Evolutionary conservation across 2,888 invertebrate genomes (phyloP), one percentile per base, ranked within the genome.

Genomic region (Neoitamus cyanurus): DNA sequence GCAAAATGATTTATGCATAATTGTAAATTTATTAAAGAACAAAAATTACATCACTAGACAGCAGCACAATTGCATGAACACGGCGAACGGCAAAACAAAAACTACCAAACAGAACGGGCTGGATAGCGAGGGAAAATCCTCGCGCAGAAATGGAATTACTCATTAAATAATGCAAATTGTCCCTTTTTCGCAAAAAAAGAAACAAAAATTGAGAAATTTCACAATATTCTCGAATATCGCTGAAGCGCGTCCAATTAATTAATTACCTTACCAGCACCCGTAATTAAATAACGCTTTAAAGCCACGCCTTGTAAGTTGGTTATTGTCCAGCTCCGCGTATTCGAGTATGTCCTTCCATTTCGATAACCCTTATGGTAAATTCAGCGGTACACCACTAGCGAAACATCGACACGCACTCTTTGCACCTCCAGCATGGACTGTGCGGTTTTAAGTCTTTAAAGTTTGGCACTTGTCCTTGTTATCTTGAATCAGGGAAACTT

Each of bases 391-490:
- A 69, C 30, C 9, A 25, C 11, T 7, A 6, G 7, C 30, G 68
- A 28, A 30, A 25, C 20, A 69, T 9, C 28, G 20, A 13, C 68
- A 25, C 68, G 25, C 30, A n/a, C n/a, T n/a, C n/a, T n/a, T 15
- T 69, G 20, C 28, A 25, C 7, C 31, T 31, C 4, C 13, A 28
- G 70, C 31, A 31, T n/a, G 13, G 30, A n/a, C 6, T 70, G 1
- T 30, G 30, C 5, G 30, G 70, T 70, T 31, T 70, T 30, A 30
- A 70, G 70, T 30, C 70, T 70, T 70, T 58, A 30, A 30, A 70
- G 70, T 70, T 30, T 70, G 70, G 30, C 70, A 70, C 70, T 70
- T 70, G 30, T 70, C 70, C 70, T 70, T 31, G 70, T 70, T 70
- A 70, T 70, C 70, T 70, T n/a, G 70, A 31, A n/a, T 70, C 70